Conservation (phyloP, 2,113 vertebrate genomes). For the Astur gentilis region DNA sequence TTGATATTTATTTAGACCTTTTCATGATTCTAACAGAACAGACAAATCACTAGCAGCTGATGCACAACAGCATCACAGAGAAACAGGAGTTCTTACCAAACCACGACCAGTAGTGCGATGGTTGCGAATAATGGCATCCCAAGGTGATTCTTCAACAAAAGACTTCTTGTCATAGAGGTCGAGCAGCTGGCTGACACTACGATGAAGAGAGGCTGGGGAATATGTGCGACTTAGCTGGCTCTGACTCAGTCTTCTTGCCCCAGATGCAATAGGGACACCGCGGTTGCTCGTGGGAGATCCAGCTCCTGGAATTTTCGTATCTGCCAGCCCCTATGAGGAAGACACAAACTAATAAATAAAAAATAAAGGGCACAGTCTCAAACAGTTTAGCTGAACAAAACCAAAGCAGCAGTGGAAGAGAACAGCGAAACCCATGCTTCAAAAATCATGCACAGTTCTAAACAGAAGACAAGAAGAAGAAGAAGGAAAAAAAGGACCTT, state of each 20-base stretch:
- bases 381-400: background rate
- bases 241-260: conserved; percentile 76
- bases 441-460: background rate
- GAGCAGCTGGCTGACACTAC: conserved; percentile 89
- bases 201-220: conserved; percentile 82
- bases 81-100: conserved; percentile 77
- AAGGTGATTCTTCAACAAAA: conserved; percentile 76
- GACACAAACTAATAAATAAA: background rate
- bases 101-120: conserved; percentile 70
- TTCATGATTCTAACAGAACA: background rate
- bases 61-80: rapidly evolving
- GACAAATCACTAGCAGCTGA: background rate
- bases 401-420: background rate
- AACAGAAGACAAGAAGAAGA: background rate
- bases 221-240: conserved; percentile 72
- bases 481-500: background rate
- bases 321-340: conserved; percentile 78
- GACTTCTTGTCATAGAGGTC: conserved; percentile 83
- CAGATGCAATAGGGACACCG: conserved; percentile 62
- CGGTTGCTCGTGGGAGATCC: conserved; percentile 70
- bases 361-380: background rate
- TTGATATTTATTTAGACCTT: background rate
- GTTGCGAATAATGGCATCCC: conserved; percentile 82
- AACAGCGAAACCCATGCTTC: background rate
- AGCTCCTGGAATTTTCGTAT: conserved; percentile 78